phyloP scores from a whole-genome alignment of 2,888 invertebrate genomes.

The Escarpia spicata region DNA sequence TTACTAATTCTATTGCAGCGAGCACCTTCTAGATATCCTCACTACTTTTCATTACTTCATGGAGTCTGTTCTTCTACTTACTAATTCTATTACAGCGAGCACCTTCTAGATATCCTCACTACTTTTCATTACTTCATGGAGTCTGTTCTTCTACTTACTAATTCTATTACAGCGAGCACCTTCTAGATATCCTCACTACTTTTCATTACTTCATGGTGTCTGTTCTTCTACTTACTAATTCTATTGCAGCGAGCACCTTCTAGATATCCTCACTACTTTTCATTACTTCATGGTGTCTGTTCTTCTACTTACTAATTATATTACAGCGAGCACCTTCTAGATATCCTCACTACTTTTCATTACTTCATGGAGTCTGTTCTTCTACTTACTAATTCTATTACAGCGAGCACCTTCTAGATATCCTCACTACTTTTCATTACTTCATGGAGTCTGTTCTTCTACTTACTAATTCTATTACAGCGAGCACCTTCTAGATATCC shows the following conservation, averaged over 20 bases:
- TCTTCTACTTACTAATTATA: neutral
- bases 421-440: conserved; percentile 45
- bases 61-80: neutral
- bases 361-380: neutral
- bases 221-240: neutral
- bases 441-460: neutral
- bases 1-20: conserved; percentile 43
- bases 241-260: conserved; percentile 52
- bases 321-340: conserved; percentile 55
- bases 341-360: conserved; percentile 49
- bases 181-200: conserved; percentile 55
- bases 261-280: conserved; percentile 53
- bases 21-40: conserved; percentile 56
- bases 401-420: conserved; percentile 56
- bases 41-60: conserved; percentile 30
- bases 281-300: neutral
- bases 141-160: neutral
- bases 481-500: conserved; percentile 54
- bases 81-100: conserved; percentile 47
- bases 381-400: conserved; percentile 30
- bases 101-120: conserved; percentile 55
- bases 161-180: conserved; percentile 50
- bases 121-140: neutral
- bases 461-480: conserved; percentile 42
- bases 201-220: neutral